Percentiles rank a stretch among this genome's conserved stretches.
Conservation (phyloP, 2,888 invertebrate species). For the Neelides folsomi region DNA sequence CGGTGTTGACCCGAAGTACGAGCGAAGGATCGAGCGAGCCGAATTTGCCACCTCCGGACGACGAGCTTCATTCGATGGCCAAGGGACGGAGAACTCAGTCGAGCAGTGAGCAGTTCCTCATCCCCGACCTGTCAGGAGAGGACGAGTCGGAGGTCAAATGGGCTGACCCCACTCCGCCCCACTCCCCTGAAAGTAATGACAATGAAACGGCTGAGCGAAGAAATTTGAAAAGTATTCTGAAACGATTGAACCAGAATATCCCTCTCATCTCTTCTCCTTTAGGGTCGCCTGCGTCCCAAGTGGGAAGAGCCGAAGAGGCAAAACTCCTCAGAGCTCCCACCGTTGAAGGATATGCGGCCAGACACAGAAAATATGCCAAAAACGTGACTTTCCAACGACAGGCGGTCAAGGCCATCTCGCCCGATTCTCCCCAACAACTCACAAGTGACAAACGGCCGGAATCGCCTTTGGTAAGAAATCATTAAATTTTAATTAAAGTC, state of each 20-base stretch:
- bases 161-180: constrained; percentile 7
- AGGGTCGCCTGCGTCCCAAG: constrained; percentile 24
- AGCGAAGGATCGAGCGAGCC: constrained; percentile 53
- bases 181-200: constrained; percentile 8
- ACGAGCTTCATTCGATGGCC: constrained; percentile 19
- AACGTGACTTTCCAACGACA: constrained; percentile 78
- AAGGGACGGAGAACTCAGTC: constrained; percentile 30
- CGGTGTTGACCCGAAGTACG: constrained; percentile 61
- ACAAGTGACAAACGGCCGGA: too few species aligned
- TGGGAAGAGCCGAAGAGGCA: constrained; percentile 43
- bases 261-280: too few species aligned
- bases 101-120: constrained; percentile 18
- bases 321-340: constrained; percentile 67
- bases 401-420: constrained; percentile 56
- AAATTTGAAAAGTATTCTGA: constrained; percentile 70
- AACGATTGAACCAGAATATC: constrained; percentile 45
- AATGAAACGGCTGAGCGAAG: constrained; percentile 67
- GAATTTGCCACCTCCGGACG: constrained; percentile 11
- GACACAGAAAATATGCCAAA: constrained; percentile 68
- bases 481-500: too few species aligned
- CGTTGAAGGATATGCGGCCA: constrained; percentile 72
- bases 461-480: too few species aligned
- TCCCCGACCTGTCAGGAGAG: constrained; percentile 5
- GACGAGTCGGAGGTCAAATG: constrained; percentile 2
- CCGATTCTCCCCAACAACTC: constrained; percentile 51